Conservation (phyloP, 2,888 invertebrate species). For the Anaspis maculata region DNA sequence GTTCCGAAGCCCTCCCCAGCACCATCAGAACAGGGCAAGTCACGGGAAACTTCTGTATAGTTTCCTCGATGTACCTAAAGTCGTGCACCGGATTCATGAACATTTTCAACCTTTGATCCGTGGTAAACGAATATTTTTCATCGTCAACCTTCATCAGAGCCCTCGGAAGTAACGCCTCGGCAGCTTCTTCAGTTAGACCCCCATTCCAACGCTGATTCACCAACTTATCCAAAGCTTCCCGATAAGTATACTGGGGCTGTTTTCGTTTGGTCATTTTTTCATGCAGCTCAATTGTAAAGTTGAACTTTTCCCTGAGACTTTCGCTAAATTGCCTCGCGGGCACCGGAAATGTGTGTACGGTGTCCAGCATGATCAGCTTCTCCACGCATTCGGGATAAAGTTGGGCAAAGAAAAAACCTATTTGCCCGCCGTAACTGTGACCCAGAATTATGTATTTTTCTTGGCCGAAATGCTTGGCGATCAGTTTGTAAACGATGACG, state of each 20-base stretch:
- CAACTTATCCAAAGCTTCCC: slow-evolving; percentile 45
- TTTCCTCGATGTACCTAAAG: slow-evolving; percentile 25
- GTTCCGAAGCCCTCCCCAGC: slow-evolving; percentile 19
- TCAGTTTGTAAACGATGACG: slow-evolving; percentile 32
- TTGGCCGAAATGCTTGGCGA: slow-evolving; percentile 30
- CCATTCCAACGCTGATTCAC: slow-evolving; percentile 37
- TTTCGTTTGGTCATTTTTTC: slow-evolving; percentile 21
- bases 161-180: slow-evolving; percentile 44
- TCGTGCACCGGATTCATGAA: slow-evolving; percentile 35
- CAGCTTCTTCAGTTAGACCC: slow-evolving; percentile 41
- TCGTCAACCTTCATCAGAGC: slow-evolving; percentile 40
- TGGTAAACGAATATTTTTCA: slow-evolving; percentile 47
- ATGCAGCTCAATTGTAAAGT: slow-evolving; percentile 32
- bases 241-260: slow-evolving; percentile 38
- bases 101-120: slow-evolving; percentile 47
- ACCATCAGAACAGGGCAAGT: slow-evolving; percentile 38
- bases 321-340: slow-evolving; percentile 22
- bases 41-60: slow-evolving; percentile 32
- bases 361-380: slow-evolving; percentile 43
- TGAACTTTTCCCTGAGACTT: slow-evolving; percentile 35
- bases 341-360: slow-evolving; percentile 29
- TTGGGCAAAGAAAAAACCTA: slow-evolving; percentile 36
- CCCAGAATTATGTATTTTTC: slow-evolving; percentile 33
- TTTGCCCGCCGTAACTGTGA: slow-evolving; percentile 46
- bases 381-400: slow-evolving; percentile 41